phyloP scores from a whole-genome alignment of 2,888 invertebrate species.

The Actias luna region DNA sequence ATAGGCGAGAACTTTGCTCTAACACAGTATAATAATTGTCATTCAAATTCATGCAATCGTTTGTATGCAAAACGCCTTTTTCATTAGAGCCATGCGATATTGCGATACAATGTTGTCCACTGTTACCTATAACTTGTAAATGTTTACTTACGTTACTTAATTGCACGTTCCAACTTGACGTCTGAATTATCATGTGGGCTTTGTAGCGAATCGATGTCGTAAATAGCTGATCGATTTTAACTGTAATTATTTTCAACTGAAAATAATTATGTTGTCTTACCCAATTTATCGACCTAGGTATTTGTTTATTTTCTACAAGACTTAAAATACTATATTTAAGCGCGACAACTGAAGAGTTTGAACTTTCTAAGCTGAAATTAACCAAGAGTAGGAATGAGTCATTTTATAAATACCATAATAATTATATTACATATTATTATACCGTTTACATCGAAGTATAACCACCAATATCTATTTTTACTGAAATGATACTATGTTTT shows the following conservation, averaged over 20 bases:
- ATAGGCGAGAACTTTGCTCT: too few relatives aligned
- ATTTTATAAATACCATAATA: too few relatives aligned
- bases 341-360: conserved; percentile 27
- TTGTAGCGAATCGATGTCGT: conserved; percentile 25
- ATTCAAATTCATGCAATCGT: too few relatives aligned
- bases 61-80: not conserved
- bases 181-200: conserved; percentile 24
- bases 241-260: conserved; percentile 27
- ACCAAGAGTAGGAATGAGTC: too few relatives aligned
- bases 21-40: too few relatives aligned
- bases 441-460: too few relatives aligned
- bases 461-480: too few relatives aligned
- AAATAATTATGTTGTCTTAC: conserved; percentile 45
- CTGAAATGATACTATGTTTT: too few relatives aligned
- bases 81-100: not conserved
- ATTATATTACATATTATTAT: too few relatives aligned
- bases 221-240: conserved; percentile 29
- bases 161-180: conserved; percentile 16
- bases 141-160: conserved; percentile 9
- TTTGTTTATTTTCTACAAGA: conserved; percentile 3
- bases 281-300: conserved; percentile 22
- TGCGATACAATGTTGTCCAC: conserved; percentile 3
- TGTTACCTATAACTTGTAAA: conserved; percentile 6
- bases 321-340: conserved; percentile 47
- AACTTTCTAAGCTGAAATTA: not conserved